phyloP scores from a whole-genome alignment of 1,140 invertebrate species.

The Drosophila setifemur region DNA sequence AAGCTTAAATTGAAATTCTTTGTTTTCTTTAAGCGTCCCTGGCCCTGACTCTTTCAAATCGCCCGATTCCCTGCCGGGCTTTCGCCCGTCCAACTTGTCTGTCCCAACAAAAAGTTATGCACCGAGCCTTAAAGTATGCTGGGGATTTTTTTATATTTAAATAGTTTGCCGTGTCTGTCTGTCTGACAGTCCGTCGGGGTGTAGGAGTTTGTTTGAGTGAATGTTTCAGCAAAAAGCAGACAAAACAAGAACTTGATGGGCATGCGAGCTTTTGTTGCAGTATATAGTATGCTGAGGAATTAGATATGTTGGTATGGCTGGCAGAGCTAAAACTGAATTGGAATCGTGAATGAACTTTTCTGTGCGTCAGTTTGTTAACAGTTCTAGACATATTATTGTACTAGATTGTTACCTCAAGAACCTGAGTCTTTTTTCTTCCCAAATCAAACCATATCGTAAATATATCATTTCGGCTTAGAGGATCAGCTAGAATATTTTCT shows the following conservation, averaged over 20 bases:
- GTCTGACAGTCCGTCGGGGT: not conserved
- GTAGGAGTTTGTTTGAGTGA: not conserved
- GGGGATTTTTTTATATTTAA: conserved; percentile 52
- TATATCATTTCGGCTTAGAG: not conserved
- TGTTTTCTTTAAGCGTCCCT: conserved; percentile 61
- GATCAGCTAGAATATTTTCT: no score
- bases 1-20: conserved; percentile 74
- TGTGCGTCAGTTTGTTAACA: not conserved
- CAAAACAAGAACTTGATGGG: conserved; percentile 30
- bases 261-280: conserved; percentile 7
- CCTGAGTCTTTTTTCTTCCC: no score
- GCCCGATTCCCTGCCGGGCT: not conserved
- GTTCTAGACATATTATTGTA: no score
- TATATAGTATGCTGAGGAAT: conserved; percentile 4
- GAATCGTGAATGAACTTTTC: not conserved
- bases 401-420: not conserved
- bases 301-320: conserved; percentile 19
- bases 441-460: not conserved
- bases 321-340: conserved; percentile 8
- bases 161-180: conserved; percentile 26
- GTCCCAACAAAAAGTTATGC: conserved; percentile 31
- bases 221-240: conserved; percentile 13
- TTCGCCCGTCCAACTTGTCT: conserved; percentile 14
- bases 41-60: conserved; percentile 7
- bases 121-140: conserved; percentile 58